Conservation (phyloP, 2,797 vertebrate species). For the Macropus fuliginosus region DNA sequence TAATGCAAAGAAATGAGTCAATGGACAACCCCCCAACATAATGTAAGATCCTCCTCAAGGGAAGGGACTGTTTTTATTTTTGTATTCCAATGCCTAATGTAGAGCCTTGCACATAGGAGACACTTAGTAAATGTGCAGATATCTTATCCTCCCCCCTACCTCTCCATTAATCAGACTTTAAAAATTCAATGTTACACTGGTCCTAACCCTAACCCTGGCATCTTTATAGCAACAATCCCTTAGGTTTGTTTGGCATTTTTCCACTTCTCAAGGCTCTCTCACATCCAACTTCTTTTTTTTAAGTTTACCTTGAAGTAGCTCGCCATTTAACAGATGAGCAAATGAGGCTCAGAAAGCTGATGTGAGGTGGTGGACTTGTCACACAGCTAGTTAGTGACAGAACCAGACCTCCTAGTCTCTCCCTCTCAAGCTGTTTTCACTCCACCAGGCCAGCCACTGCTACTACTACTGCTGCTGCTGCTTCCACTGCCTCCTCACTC, state of each 20-base stretch:
- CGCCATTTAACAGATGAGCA: background rate
- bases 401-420: background rate
- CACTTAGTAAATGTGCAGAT: constrained; percentile 1
- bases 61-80: background rate
- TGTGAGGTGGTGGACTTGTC: background rate
- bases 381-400: background rate
- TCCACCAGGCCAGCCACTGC: background rate
- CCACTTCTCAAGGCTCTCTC: constrained; percentile 27
- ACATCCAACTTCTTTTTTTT: background rate
- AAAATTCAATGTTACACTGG: background rate
- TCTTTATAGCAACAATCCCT: background rate
- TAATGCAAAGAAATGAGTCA: constrained; percentile 4
- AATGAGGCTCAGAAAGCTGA: background rate
- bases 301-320: background rate
- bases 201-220: background rate
- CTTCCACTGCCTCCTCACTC: background rate
- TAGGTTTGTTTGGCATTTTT: background rate
- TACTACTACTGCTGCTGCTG: background rate
- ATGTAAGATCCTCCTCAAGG: background rate
- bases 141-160: background rate
- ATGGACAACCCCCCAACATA: background rate
- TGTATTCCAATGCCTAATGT: background rate
- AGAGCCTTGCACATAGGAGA: background rate
- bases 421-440: background rate
- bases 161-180: background rate